Evolutionary conservation across 1,140 invertebrate species (phyloP), one percentile per base, ranked within the genome.

Genomic region (Drepana arcuata): DNA sequence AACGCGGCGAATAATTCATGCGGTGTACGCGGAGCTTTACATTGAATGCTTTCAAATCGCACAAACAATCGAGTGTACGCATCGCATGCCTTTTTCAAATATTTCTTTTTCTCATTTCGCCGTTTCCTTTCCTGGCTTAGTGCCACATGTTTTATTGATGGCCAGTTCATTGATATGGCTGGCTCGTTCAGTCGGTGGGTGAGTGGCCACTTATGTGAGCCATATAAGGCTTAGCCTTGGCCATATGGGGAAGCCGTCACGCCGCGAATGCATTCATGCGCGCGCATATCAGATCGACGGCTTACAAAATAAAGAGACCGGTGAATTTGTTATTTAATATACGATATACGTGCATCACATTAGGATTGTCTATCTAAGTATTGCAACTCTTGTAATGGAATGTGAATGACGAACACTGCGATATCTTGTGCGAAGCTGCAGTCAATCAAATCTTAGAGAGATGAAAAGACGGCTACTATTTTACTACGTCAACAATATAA

Each of bases 121-220:
- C 57, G 68, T 73, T 81, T 78, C 77, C 77, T 81, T 78, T 78
- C 61, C 64, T 73, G 77, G 77, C 73, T 62, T 49, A 63, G 57
- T 71, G 73, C 73, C 77, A 72, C 71, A 81, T 81, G 77, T 81
- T 79, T 81, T 81, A 81, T 81, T 81, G 77, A 81, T 81, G 74
- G 75, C 50, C 69, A 54, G 74, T 79, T 79, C 77, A 81, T 81
- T 81, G 77, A 81, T 81, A 81, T 81, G 75, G 58, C 64, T 69
- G 62, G 60, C 74, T 79, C 74, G 77, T 81, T 81, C 74, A 77
- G 62, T 46, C 58, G 69, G 68, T 69, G 67, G 75, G 75, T 79
- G 74, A 81, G 68, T 81, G 72, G 66, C 72, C 77, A 81, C 77
- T 81, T 81, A 81, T 66, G 66, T 67, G 60, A 49, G 60, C 77